phyloP scores from a whole-genome alignment of 1,140 invertebrate genomes.

The Dreissena polymorpha region DNA sequence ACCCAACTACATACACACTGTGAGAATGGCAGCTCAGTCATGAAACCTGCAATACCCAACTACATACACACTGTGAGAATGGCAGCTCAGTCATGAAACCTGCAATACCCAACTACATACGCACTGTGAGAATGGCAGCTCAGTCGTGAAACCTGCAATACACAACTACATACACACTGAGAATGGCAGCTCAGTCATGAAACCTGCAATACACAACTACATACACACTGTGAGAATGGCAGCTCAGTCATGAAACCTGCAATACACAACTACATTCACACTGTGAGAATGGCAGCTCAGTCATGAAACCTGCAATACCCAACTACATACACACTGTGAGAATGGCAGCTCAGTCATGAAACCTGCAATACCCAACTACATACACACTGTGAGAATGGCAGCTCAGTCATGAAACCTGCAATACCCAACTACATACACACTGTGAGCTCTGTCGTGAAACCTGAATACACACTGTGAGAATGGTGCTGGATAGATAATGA shows the following conservation, averaged over 20 bases:
- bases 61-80: constrained; percentile 99
- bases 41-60: constrained; percentile 87
- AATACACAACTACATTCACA: constrained; percentile 84
- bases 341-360: constrained; percentile 99
- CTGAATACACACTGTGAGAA: constrained; percentile 71
- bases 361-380: constrained; percentile 80
- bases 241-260: constrained; percentile 98
- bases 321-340: constrained; percentile 98
- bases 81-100: constrained; percentile 98
- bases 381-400: constrained; percentile 99
- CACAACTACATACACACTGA: too few relatives aligned
- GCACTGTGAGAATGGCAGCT: constrained; percentile 99
- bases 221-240: constrained; percentile 99
- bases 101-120: constrained; percentile 74
- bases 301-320: constrained; percentile 90
- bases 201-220: constrained; percentile 83
- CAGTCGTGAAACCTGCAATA: constrained; percentile 94
- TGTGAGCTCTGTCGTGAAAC: constrained; percentile 99
- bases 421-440: too few relatives aligned
- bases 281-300: constrained; percentile 99
- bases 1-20: constrained; percentile 91
- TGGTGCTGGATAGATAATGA: too few relatives aligned
- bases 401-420: constrained; percentile 96
- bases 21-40: constrained; percentile 99
- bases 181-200: constrained; percentile 98